Base-by-base conservation (phyloP, 2,888 invertebrate genomes). In the Eupithecia insigniata region DNA sequence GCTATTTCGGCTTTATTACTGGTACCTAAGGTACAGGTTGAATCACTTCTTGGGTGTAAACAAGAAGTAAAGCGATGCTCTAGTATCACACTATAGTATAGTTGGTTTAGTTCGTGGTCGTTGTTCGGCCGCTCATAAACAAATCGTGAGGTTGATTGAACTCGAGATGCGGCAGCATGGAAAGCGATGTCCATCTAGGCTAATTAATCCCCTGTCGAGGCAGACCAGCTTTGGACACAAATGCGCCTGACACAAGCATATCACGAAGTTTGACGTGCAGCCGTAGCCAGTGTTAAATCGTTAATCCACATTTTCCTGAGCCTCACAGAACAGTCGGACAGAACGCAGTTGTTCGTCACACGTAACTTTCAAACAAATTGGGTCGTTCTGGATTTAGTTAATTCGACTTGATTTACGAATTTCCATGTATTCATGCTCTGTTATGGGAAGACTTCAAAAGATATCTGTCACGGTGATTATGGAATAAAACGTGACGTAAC, bases 81-180 rank as follows among this genome's bases (percentile, higher is more conserved):
- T 66, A 32, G 68, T 68, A n/a, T 30, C 43, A 46, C 58, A 58
- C 62, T 26, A 14, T 46, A 36, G 46, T 51, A 51, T 51, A 10
- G 8, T 22, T 51, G 46, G 46, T 22, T 39, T 51, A 60, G n/a
- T 62, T 28, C 34, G 46, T 39, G 73, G 76, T 73, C 70, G 77
- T 75, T 77, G 77, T 78, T 75, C 79, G 75, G 81, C 80, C 79
- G 79, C 80, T 84, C 82, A 88, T 89, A 90, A 89, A 89, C 85
- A 87, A 85, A 85, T 84, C 78, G 80, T 81, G 76, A 82, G 81
- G 90, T 89, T 90, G 85, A 89, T 79, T 89, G 89, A 90, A 87
- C 89, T 79, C 82, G 76, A 70, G 75, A 75, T 74, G 76, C 75
- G 79, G 74, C 76, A 76, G 78, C 73, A 79, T 76, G 82, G 80